Conservation (phyloP, 1,140 invertebrate genomes). For the Nymphalis io region DNA sequence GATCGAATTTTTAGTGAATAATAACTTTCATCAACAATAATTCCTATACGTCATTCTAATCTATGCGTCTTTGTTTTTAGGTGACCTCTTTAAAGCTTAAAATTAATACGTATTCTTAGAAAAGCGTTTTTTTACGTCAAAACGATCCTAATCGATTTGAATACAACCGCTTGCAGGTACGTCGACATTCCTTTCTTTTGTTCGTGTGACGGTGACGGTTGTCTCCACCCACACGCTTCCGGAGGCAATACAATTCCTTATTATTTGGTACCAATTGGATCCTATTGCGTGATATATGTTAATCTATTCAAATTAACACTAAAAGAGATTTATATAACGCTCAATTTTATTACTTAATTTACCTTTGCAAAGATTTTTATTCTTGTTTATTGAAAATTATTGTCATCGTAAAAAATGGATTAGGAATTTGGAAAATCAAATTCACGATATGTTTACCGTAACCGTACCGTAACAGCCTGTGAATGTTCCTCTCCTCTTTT, state of each 20-base stretch:
- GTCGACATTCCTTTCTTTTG: conserved; percentile 61
- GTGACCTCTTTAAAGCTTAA: conserved; percentile 4
- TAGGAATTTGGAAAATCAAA: background rate
- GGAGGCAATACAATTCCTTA: conserved; percentile 46
- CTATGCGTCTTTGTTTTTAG: background rate
- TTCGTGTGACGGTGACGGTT: conserved; percentile 38
- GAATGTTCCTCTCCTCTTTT: no score
- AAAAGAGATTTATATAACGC: conserved; percentile 13
- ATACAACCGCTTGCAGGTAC: conserved; percentile 23
- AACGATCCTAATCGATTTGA: conserved; percentile 34
- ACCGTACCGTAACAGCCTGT: no score
- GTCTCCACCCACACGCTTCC: conserved; percentile 60
- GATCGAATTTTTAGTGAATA: no score
- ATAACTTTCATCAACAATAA: no score
- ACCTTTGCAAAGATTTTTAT: conserved; percentile 12
- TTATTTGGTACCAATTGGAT: conserved; percentile 30
- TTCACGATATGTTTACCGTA: background rate
- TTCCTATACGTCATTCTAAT: no score
- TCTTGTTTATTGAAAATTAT: conserved; percentile 1
- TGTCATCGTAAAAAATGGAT: conserved; percentile 4
- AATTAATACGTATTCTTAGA: conserved; percentile 14
- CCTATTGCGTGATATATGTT: conserved; percentile 31
- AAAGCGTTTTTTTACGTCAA: conserved; percentile 31
- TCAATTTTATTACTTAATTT: conserved; percentile 26
- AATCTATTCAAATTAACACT: conserved; percentile 34